Evolutionary conservation across 1,140 invertebrate genomes (phyloP), one percentile per base, ranked within the genome.

Genomic region (Samia ricini): DNA sequence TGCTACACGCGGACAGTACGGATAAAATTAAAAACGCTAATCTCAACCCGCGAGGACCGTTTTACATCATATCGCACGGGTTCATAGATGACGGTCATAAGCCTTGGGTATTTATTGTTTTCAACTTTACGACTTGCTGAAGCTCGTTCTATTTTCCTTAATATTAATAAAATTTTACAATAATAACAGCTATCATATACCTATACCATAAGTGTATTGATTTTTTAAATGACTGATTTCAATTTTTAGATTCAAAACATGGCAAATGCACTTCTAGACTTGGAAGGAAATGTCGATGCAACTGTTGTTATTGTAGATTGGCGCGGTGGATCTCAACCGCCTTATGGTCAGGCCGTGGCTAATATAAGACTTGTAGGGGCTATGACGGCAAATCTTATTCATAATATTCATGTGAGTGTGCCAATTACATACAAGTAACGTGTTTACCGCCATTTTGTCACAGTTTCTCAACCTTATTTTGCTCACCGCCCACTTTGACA

Each of bases 261-360:
- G 87, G 89, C 85, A 4, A 88, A 90, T 63, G 92, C 94, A 22
- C 91, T 94, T 61, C 81, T 93, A 4, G 94, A 95, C 69, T 73
- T 96, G 19, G 87, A 97, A 64, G 85, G 91, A 0, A 92, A 93
- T 51, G 93, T 94, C 57, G 93, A 94, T 51, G 93, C 93, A 51
- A 96, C 96, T 48, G 95, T 97, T 0, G 91, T 97, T 10, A 89
- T 95, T 0, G 93, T 98, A 0, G 97, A 98, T 75, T 98, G 97
- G 97, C 93, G 95, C 36, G 92, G 92, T 33, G 97, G 96, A 0
- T 95, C 96, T 0, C 93, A 94, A 58, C 97, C 97, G 0, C 97
- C 97, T 0, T 98, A 98, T 76, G 95, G 95, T 0, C 97, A 98
- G 84, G 97, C 97, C 0, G 96, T 97, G 1, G 96, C 96, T 0